These are phyloP conservation scores for Varecia variegata DNA, from an alignment of 2,797 vertebrate genomes.

Conservation along the genomic window DNA sequence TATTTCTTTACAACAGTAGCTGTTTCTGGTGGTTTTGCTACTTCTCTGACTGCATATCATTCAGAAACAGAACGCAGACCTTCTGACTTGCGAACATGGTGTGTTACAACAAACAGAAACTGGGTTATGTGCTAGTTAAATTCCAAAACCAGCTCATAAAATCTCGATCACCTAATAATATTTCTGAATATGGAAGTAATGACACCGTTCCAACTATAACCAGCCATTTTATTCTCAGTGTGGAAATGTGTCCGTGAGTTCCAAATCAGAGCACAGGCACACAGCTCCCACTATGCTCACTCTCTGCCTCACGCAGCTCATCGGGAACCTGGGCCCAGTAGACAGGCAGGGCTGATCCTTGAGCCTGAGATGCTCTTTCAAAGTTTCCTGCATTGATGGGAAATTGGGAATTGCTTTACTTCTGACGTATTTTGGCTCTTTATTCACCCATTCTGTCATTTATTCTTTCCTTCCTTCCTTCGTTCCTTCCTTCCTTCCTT, in stretches of 20 bases:
- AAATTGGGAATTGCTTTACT: not conserved
- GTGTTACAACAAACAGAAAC: not conserved
- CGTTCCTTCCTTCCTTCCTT: not conserved
- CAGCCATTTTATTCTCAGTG: not conserved
- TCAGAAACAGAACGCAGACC: constrained; percentile 7
- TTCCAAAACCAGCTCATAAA: not conserved
- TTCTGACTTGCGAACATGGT: not conserved
- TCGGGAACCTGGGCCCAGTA: not conserved
- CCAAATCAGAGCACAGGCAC: not conserved
- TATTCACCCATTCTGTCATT: not conserved
- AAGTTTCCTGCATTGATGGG: not conserved
- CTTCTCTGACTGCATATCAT: not conserved
- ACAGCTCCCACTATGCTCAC: not conserved
- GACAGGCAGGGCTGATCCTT: not conserved
- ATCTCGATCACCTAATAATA: not conserved
- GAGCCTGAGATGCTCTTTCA: not conserved
- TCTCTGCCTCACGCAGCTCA: not conserved
- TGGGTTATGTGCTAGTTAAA: not conserved
- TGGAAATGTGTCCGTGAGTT: not conserved
- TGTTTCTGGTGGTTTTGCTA: not conserved
- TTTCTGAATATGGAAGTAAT: constrained; percentile 4
- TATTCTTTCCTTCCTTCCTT: not conserved
- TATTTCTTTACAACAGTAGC: not conserved
- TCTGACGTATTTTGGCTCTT: not conserved
- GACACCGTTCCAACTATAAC: not conserved